Base-by-base conservation (phyloP, 2,113 vertebrate genomes). In the Chloroceryle aenea region DNA sequence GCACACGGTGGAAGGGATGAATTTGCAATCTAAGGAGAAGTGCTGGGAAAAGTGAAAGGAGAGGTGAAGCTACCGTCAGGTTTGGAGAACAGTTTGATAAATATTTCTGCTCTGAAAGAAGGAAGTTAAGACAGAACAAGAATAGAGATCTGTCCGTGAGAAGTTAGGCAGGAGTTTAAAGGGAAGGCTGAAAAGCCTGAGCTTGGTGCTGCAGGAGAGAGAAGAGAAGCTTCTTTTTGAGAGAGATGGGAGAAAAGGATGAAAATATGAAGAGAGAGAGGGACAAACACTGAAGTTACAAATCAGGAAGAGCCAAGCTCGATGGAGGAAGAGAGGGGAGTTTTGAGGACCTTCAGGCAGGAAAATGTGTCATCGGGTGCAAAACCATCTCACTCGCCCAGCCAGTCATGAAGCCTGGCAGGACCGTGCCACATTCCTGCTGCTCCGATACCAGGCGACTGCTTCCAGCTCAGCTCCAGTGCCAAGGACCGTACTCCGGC, bases 31-130 rank as follows among this genome's bases (percentile, higher is more conserved):
- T 21, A 27, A 69, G 75, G 36, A 79, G 8, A 7, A 42, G 36
- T 9, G 19, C 29, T 47, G 68, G 42, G 42, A 66, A 84, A 76
- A 74, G 7, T 27, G 79, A 83, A 80, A 63, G 63, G 63, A 61
- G 50, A 62, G 30, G 30, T 26, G 72, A 80, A 56, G 85, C 36
- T 93, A 14, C 45, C 9, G 7, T 26, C 59, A 63, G 79, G 50
- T 84, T 81, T 92, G 87, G 81, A 55, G 36, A 47, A 10, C 47
- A 47, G 52, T 81, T 78, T 61, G 77, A 82, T 87, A 95, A 95
- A 85, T 94, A 94, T 95, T 96, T 97, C 81, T 92, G 52, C 89
- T 40, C 52, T 64, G 80, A 89, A 92, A 87, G 73, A 72, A 47
- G 68, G 50, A 82, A 75, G 14, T 8, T 8, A 59, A 75, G 67